Evolutionary conservation across 2,797 vertebrate genomes (phyloP).

Genomic region (Typhlichthys subterraneus): DNA sequence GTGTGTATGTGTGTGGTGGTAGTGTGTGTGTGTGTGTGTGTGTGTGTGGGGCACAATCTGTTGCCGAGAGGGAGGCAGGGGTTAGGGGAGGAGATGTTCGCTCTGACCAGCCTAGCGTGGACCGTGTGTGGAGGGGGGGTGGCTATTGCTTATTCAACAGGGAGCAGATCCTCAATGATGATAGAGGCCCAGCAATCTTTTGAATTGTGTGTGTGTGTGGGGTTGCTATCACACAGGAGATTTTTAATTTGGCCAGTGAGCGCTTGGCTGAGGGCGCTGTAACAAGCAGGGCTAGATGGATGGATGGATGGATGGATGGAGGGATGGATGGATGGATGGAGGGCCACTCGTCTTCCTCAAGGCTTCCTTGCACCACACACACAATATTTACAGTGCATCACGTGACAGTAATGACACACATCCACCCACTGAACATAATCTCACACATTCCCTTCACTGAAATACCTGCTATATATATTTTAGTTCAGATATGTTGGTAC

Average conservation of each 20-base stretch:
- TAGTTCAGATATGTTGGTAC: conserved; percentile 1
- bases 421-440: background rate
- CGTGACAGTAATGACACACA: conserved; percentile 30
- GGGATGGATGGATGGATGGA: background rate
- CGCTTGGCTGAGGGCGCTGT: conserved; percentile 31
- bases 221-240: conserved; percentile 40
- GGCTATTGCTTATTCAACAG: conserved; percentile 82
- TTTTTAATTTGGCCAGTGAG: conserved; percentile 69
- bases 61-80: conserved; percentile 58
- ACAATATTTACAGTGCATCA: conserved; percentile 4
- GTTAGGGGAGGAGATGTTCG: conserved; percentile 43
- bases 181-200: conserved; percentile 72
- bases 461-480: background rate
- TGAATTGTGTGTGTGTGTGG: conserved; percentile 35
- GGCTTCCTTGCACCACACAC: background rate
- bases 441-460: no score
- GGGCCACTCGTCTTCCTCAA: no score
- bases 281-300: conserved; percentile 28
- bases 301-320: background rate
- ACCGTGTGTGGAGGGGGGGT: conserved; percentile 51
- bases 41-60: conserved; percentile 53
- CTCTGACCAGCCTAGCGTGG: conserved; percentile 52
- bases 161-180: conserved; percentile 70
- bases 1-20: conserved; percentile 47
- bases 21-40: background rate